Base-by-base conservation (phyloP, 2,888 invertebrate species). In the Tridacna gigas region DNA sequence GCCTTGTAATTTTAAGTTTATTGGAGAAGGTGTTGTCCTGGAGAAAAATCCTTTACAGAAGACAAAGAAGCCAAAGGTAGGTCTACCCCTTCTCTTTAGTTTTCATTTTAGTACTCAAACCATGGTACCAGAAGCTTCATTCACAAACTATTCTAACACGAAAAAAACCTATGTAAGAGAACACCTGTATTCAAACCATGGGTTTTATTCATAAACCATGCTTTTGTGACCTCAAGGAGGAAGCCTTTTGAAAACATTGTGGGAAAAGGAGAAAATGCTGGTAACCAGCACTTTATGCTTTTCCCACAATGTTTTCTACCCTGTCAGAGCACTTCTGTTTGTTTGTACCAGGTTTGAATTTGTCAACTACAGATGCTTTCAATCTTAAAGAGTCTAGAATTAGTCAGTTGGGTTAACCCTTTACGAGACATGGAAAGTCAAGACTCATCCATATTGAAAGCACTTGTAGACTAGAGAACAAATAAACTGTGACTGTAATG, bases 21-120 rank as follows among this genome's bases (percentile, higher is more conserved):
- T 91, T 63, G 94, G 94, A 63, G 93, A 89, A 47, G 91, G 91
- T 60, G 92, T 94, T 20, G 88, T 82, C 20, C 71, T 91, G 7
- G 88, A 89, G 9, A 90, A 91, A 51, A 90, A 89, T 25, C 86
- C 92, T 63, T 86, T 93, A 61, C 87, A 89, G 74, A 92, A 91
- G 74, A 89, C 86, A n/a, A 84, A 87, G 69, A 83, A 74, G 60
- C 67, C 75, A 22, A 91, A 90, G 90, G 91, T 92, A 83, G 80
- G 91, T 77, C 7, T 20, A 28, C 37, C 18, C 80, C 2, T 37
- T 2, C 37, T 4, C 37, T 51, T 22, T 48, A 9, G 20, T 67
- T 1, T 51, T 66, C 12, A 56, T 56, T 56, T 56, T 56, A 56
- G 2, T 9, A 56, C 37, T 37, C 37, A 37, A 37, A 2, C 37